phyloP scores from a whole-genome alignment of 2,113 vertebrate species.

The Myotis davidii region DNA sequence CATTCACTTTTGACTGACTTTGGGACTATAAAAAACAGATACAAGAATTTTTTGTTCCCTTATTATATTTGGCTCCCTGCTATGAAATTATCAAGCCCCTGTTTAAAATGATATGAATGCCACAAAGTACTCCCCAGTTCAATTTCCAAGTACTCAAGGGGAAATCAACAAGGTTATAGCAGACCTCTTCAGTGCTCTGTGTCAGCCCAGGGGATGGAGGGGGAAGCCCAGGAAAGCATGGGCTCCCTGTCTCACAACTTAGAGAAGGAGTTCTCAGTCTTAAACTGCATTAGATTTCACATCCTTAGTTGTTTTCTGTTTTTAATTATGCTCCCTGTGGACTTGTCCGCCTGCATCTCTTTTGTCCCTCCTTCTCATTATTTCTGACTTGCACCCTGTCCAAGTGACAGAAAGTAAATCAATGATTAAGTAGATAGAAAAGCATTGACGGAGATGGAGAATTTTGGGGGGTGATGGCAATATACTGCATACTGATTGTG shows the following conservation, averaged over 20 bases:
- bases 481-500: not conserved
- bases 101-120: not conserved
- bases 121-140: not conserved
- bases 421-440: not conserved
- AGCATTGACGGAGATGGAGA: not conserved
- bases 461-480: not conserved
- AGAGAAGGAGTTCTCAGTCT: not conserved
- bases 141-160: not conserved
- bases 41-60: not conserved
- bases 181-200: not conserved
- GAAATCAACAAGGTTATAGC: not conserved
- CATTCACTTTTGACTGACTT: not conserved
- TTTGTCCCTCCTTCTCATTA: not conserved
- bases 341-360: not conserved
- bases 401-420: not conserved
- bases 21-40: not conserved
- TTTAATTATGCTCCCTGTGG: not conserved
- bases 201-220: too few relatives aligned
- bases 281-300: not conserved
- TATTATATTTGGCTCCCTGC: not conserved
- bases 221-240: not conserved
- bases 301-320: not conserved
- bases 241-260: not conserved
- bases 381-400: not conserved
- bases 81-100: not conserved